These are phyloP conservation scores for Tinea trinotella DNA, from an alignment of 2,888 invertebrate species.

Conservation along the genomic window DNA sequence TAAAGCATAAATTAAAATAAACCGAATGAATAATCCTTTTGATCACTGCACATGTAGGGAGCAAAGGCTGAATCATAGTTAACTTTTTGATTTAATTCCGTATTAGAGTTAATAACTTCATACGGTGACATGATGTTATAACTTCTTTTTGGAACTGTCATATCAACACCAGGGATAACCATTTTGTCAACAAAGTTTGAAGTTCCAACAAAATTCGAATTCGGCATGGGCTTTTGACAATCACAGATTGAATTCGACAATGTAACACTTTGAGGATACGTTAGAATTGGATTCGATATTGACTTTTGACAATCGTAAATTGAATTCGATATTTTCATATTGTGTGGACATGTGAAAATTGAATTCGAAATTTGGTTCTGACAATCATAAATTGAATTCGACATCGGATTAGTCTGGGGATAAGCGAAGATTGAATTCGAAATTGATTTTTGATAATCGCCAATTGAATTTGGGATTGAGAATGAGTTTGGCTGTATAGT, in stretches of 20 bases:
- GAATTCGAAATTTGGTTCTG: no score
- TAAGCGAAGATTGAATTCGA: no score
- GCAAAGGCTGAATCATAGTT: constrained; percentile 2
- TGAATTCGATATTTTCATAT: no score
- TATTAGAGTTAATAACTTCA: not conserved
- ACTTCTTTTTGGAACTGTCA: not conserved
- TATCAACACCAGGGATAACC: not conserved
- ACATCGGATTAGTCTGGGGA: no score
- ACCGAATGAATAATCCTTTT: not conserved
- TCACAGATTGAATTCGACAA: not conserved
- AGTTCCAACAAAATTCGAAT: not conserved
- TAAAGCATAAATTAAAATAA: not conserved
- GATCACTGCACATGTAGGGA: not conserved
- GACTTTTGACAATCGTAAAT: no score
- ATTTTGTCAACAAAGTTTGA: not conserved
- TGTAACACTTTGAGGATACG: not conserved
- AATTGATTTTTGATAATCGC: no score
- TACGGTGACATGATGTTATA: constrained; percentile 1
- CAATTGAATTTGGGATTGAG: no score
- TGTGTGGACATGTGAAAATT: no score
- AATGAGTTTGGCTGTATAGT: no score
- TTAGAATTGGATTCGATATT: no score
- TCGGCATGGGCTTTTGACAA: not conserved
- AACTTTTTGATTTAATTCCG: not conserved
- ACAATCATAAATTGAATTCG: no score